Conservation (phyloP, 92 coral and sea anemone species). For the Zoanthus gigantus region DNA sequence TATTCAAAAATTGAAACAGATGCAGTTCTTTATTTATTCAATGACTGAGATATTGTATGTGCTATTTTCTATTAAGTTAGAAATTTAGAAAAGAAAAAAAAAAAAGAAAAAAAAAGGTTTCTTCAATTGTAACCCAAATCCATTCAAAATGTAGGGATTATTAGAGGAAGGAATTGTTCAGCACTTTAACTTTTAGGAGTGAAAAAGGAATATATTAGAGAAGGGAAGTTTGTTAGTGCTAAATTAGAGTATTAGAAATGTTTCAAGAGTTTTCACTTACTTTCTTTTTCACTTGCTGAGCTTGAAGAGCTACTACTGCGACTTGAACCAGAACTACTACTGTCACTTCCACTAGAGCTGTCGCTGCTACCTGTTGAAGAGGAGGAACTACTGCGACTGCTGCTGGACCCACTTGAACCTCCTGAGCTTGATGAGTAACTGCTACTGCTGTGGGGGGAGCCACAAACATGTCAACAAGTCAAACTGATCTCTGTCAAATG, state of each 20-base stretch:
- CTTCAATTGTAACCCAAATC: no score
- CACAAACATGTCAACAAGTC: neutral
- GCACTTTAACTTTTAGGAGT: no score
- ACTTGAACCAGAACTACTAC: conserved; percentile 75
- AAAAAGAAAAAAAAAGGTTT: no score
- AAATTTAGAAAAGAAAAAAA: no score
- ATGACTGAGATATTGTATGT: no score
- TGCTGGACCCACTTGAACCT: conserved; percentile 87
- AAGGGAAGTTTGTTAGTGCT: no score
- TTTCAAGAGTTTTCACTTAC: neutral
- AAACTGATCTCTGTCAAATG: neutral
- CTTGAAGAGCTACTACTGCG: conserved; percentile 69
- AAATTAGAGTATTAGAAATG: neutral
- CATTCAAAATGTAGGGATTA: no score
- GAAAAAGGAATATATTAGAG: no score
- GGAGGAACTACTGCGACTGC: conserved; percentile 76
- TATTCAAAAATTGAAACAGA: no score
- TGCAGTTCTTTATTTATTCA: no score
- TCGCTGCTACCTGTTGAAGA: conserved; percentile 66
- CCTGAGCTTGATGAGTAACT: conserved; percentile 89
- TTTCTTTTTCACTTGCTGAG: conserved; percentile 18
- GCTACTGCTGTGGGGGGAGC: conserved; percentile 21
- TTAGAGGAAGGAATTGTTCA: no score
- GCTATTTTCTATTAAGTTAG: no score
- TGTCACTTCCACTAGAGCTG: conserved; percentile 87